These are phyloP conservation scores for Gymnoscopelus microlampas DNA, from an alignment of 2,797 vertebrate species.

Conservation along the genomic window DNA sequence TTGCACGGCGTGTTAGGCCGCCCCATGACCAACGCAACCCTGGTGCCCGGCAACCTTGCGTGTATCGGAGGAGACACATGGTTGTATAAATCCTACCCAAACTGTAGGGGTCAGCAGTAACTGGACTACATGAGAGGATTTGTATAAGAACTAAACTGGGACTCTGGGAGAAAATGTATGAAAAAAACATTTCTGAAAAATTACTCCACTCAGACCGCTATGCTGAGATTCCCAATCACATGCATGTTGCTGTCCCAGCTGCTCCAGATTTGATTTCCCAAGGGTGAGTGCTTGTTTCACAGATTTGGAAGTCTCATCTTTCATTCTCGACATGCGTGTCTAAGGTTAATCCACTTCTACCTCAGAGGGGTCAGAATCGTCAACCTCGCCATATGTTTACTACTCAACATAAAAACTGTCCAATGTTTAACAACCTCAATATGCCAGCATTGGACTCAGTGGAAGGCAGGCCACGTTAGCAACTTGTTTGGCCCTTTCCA, in stretches of 20 bases:
- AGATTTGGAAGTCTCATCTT: conserved; percentile 70
- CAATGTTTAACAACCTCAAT: conserved; percentile 6
- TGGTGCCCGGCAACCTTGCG: too few species aligned
- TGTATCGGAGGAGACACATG: too few species aligned
- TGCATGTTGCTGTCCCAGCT: conserved; percentile 56
- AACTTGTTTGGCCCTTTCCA: not conserved
- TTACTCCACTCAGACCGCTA: conserved; percentile 59
- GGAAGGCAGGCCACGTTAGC: too few species aligned
- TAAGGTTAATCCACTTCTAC: conserved; percentile 57
- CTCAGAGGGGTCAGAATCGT: conserved; percentile 59
- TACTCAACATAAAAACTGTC: conserved; percentile 61
- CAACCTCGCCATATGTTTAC: conserved; percentile 53
- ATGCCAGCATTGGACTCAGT: too few species aligned
- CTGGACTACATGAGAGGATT: conserved; percentile 1
- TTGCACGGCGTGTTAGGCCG: too few species aligned
- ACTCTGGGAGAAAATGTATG: not conserved
- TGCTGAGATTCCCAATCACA: conserved; percentile 54
- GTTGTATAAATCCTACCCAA: too few species aligned
- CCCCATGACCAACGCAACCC: too few species aligned
- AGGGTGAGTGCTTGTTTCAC: conserved; percentile 72
- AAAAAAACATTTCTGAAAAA: conserved; percentile 53
- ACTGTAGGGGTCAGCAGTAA: too few species aligned
- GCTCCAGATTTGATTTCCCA: conserved; percentile 80
- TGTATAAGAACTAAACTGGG: not conserved
- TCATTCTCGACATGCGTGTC: conserved; percentile 67